A percentile compares a stretch with the other conserved stretches of the same genome.
Conservation (phyloP, 2,888 invertebrate genomes). For the Azorinus chamasolen region DNA sequence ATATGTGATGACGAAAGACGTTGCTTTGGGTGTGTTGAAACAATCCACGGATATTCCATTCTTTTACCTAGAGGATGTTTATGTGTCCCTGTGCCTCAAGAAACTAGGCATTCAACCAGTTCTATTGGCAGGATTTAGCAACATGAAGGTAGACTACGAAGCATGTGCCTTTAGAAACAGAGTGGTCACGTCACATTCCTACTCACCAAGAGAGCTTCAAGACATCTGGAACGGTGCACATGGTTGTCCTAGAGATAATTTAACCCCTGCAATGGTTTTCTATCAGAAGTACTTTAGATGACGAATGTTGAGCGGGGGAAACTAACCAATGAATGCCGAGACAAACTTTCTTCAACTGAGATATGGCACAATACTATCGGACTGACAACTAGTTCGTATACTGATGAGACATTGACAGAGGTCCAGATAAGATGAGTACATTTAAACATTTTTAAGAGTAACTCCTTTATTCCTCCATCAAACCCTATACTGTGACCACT, state of each 20-base stretch:
- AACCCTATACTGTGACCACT: too few species aligned
- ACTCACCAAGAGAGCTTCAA: slow-evolving; percentile 37
- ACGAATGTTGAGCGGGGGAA: too few species aligned
- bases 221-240: slow-evolving; percentile 59
- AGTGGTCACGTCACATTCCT: slow-evolving; percentile 72
- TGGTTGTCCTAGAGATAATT: slow-evolving; percentile 40
- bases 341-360: too few species aligned
- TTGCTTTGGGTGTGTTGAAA: slow-evolving; percentile 57
- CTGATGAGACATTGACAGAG: too few species aligned
- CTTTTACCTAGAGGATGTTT: slow-evolving; percentile 80
- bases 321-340: too few species aligned
- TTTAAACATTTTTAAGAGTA: too few species aligned
- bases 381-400: too few species aligned
- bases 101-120: slow-evolving; percentile 63
- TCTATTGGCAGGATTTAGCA: slow-evolving; percentile 68
- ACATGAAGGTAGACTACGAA: slow-evolving; percentile 61
- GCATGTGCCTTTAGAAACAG: slow-evolving; percentile 67
- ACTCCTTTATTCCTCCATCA: too few species aligned
- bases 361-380: too few species aligned
- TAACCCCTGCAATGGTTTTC: slow-evolving; percentile 40
- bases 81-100: slow-evolving; percentile 73
- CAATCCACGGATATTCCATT: slow-evolving; percentile 73
- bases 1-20: slow-evolving; percentile 73
- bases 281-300: too few species aligned
- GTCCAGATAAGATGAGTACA: too few species aligned